These are phyloP conservation scores for rat (Rattus norvegicus) DNA, from an alignment of 2,113 vertebrate genomes.

Conservation along the genomic window DNA sequence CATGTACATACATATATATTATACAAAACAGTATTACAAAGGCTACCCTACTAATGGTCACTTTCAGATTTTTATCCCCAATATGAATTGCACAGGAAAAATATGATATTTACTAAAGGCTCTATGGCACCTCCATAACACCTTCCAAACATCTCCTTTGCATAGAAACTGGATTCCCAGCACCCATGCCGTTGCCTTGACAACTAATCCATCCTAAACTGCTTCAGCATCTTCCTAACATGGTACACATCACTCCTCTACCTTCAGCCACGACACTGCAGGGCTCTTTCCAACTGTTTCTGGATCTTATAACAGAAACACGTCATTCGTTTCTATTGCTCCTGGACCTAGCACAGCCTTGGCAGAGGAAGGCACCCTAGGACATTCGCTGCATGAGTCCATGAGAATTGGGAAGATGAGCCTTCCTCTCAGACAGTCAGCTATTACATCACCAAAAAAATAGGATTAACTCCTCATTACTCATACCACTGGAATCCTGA, in stretches of 20 bases:
- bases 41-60: neutral
- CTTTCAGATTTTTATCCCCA: neutral
- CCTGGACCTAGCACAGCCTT: neutral
- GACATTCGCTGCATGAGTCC: neutral
- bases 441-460: neutral
- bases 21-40: neutral
- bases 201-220: constrained; percentile 36
- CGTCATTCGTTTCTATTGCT: neutral
- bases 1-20: too few species aligned
- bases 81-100: constrained; percentile 17
- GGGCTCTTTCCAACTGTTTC: constrained; percentile 3
- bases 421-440: neutral
- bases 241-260: neutral
- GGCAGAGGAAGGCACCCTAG: neutral
- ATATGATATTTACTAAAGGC: neutral
- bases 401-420: neutral
- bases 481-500: neutral
- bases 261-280: neutral
- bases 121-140: neutral
- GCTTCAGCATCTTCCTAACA: neutral
- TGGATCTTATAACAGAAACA: neutral
- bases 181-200: constrained; percentile 9
- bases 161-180: neutral
- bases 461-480: constrained; percentile 20
- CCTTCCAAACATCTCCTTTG: neutral